Evolutionary conservation across 2,888 invertebrate species (phyloP), one percentile per base, ranked within the genome.

Genomic region (Parapristionchus giblindavisi): DNA sequence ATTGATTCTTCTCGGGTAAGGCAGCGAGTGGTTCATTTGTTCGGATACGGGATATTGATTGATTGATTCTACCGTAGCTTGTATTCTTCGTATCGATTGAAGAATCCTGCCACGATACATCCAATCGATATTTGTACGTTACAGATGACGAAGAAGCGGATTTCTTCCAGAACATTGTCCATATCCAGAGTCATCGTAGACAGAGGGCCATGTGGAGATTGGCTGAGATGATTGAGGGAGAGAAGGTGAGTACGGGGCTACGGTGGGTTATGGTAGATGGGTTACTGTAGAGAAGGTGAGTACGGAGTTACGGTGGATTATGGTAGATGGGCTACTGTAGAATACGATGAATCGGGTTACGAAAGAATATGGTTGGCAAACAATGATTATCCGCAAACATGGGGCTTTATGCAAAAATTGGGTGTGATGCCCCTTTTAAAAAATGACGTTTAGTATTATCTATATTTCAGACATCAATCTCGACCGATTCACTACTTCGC

Each of bases 131-230:
- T n/a, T n/a, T 8, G 11, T 17, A 43, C 17, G 4, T 24, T 34
- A 76, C 82, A 65, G 78, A 77, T 27, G 83, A 86, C 38, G 77
- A 78, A n/a, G 84, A 83, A 11, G 92, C 93, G 0, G 96, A 98
- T 89, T 96, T 98, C 91, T 97, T 96, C 88, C 94, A 94, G 86
- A 97, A 96, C 88, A 92, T 96, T 86, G 92, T 92, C 36, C 96
- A 98, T 81, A 89, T 91, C 63, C 79, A 79, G 90, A 90, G 93
- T 75, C 94, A 96, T 88, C 91, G 95, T 77, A 92, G 94, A 86
- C 93, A 93, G 0, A 91, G 94, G 84, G 96, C 95, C 0, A 88
- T 97, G 61, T 89, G 93, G 24, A 93, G 93, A 80, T 88, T 91
- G 75, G 87, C 88, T 48, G 87, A 87, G 27, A 83, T 84, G 75